Base-by-base conservation (phyloP, 2,113 vertebrate genomes). In the Megalops atlanticus region DNA sequence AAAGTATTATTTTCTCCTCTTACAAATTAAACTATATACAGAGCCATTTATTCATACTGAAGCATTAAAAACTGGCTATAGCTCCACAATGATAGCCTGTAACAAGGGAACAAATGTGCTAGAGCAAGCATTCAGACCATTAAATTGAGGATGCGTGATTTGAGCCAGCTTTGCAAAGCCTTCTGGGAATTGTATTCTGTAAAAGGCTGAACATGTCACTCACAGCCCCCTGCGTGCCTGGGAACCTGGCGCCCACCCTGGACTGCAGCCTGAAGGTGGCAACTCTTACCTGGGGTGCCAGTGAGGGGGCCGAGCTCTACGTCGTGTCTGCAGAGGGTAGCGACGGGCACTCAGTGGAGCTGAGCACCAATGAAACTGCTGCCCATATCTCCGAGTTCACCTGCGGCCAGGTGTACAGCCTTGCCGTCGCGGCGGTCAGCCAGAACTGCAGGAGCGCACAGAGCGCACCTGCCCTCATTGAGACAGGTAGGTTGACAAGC, bases 181-280 rank as follows among this genome's bases (percentile, higher is more conserved):
- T 21, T 54, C 49, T 54, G 49, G 49, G 6, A 31, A 5, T 11
- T 64, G 58, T 31, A 2, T 10, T 64, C 4, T 31, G 6, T 64
- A 64, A 64, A 64, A 27, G 58, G 24, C n/a, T 64, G 4, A 58
- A 2, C 85, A 10, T 76, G 10, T 87, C 54, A 8, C 76, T 39
- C 69, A 27, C 78, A 95, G 95, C 90, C 0, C 92, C 94, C 1
- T 95, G 95, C 41, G 69, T 89, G 78, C 93, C 95, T 0, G 76
- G 89, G 81, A 88, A 88, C 40, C 18, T 95, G 80, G 31, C 4
- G 36, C 80, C 89, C 15, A 86, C 85, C 38, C 71, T 94, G 12
- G 87, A 93, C 85, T 95, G 94, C 81, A 54, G 77, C 0, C 81
- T 38, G 43, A 82, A 89, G 88, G 90, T 91, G 35, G 90, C 72